These are phyloP conservation scores for Callyntrura guangdongensis DNA, from an alignment of 2,888 invertebrate species.

Conservation along the genomic window DNA sequence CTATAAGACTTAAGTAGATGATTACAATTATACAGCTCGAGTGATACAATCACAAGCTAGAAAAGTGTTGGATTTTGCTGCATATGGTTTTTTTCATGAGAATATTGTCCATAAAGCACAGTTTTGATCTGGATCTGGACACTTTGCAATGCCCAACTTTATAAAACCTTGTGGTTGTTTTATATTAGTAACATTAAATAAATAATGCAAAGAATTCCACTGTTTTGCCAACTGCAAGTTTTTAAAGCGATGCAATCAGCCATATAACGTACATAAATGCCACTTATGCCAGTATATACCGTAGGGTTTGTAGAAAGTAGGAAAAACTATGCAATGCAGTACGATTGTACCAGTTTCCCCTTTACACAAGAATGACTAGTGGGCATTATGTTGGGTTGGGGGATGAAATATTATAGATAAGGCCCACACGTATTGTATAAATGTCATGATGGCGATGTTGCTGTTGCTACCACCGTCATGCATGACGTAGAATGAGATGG, in stretches of 20 bases:
- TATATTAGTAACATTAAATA: no score
- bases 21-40: no score
- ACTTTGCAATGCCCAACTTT: not conserved
- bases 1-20: no score
- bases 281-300: not conserved
- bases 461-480: not conserved
- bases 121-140: conserved; percentile 5
- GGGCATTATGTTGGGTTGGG: not conserved
- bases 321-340: no score
- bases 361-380: not conserved
- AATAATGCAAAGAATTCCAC: no score
- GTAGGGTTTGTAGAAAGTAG: no score
- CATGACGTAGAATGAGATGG: not conserved
- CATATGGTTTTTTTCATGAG: not conserved
- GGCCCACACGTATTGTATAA: not conserved
- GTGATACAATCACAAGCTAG: not conserved
- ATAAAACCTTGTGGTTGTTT: no score
- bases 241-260: not conserved
- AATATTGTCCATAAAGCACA: not conserved
- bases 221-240: no score
- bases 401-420: not conserved
- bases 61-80: not conserved
- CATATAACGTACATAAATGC: not conserved
- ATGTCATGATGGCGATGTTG: not conserved
- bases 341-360: not conserved